Base-by-base conservation (phyloP, 2,888 invertebrate genomes). In the Lasius fuliginosus region DNA sequence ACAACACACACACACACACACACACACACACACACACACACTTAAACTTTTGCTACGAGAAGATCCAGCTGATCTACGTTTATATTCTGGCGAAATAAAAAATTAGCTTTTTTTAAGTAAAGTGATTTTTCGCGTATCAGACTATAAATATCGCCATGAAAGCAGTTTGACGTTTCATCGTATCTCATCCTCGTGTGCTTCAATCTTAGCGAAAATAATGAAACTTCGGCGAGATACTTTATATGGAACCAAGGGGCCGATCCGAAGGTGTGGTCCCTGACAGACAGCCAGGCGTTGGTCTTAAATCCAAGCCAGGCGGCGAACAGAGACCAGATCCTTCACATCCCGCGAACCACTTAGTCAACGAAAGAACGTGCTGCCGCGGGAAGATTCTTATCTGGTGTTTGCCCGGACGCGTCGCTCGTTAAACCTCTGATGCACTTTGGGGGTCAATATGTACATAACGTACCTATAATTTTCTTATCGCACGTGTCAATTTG, bases 301-400 rank as follows among this genome's bases (percentile, higher is more conserved):
- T 88, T 77, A 89, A 89, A 91, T 91, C 84, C 86, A 89, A 87
- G 40, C 82, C 82, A 73, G 90, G 90, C 91, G 85, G 85, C 77
- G 69, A 83, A 85, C 87, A 68, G 74, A 87, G 82, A 77, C 84
- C 83, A 86, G 88, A 90, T 91, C 88, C 89, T 86, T 88, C 87
- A 88, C 49, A 75, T 89, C 83, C 90, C 58, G 82, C 62, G 87
- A 88, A 90, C 89, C 90, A 92, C 89, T 92, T 91, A 91, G 90
- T 90, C 87, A 87, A 89, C 87, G 86, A 84, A 82, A 79, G 79
- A 85, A 88, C 85, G 42, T 64, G 84, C 64, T 83, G 88, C 83
- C 84, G 77, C 83, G 81, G 71, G 62, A 82, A 91, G 91, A 93
- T 93, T 86, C 79, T 88, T 91, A 93, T 92, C 92, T 87, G 40